Percentiles rank a stretch among this genome's conserved stretches.
Conservation (phyloP, 1,140 invertebrate species). For the Drosophila paulistorum region DNA sequence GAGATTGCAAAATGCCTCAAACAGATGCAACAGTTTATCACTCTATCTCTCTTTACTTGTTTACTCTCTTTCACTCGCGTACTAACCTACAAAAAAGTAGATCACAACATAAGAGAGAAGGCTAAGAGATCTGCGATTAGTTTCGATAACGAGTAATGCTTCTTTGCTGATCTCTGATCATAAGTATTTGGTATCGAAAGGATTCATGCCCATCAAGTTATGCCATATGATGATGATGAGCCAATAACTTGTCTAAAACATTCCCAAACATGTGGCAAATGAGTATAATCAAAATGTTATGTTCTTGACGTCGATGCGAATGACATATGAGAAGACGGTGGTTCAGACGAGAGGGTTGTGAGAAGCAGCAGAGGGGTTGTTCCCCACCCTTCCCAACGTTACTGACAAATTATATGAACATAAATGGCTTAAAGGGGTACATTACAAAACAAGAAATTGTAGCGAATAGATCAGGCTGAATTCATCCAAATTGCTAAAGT, state of each 20-base stretch:
- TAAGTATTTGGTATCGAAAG: too few species aligned
- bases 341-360: background rate
- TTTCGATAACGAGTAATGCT: too few species aligned
- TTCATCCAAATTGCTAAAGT: too few species aligned
- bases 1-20: slow-evolving; percentile 17
- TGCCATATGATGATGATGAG: too few species aligned
- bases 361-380: background rate
- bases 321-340: slow-evolving; percentile 57
- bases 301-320: slow-evolving; percentile 70
- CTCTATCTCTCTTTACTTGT: slow-evolving; percentile 1
- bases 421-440: background rate
- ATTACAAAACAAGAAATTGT: background rate
- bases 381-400: too few species aligned
- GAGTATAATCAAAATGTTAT: slow-evolving; percentile 34
- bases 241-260: slow-evolving; percentile 79
- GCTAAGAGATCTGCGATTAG: too few species aligned
- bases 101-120: too few species aligned
- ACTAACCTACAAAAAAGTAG: background rate
- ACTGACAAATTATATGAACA: slow-evolving; percentile 31
- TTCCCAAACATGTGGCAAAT: slow-evolving; percentile 74
- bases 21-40: slow-evolving; percentile 19
- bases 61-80: background rate
- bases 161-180: too few species aligned
- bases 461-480: background rate
- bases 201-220: too few species aligned